A percentile compares a stretch with the other conserved stretches of the same genome.
Evolutionary conservation across 2,797 vertebrate genomes (phyloP).

Genomic region (Pseudopleuronectes americanus): DNA sequence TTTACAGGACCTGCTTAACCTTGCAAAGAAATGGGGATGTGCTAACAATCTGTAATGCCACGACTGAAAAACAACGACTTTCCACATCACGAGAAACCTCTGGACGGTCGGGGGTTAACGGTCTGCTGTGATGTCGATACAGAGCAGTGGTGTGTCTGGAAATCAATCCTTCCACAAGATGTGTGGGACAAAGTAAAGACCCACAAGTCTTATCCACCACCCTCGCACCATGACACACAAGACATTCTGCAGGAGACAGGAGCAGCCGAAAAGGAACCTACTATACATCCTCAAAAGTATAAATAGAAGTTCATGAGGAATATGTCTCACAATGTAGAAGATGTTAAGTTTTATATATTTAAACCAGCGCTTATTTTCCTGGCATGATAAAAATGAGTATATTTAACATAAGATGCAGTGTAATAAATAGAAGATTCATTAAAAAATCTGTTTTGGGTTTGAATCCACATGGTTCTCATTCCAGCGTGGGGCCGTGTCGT

Average conservation of each 20-base stretch:
- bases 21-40: conserved; percentile 1
- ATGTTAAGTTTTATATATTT: not conserved
- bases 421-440: too few species aligned
- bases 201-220: conserved; percentile 12
- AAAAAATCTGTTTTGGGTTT: not conserved
- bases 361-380: not conserved
- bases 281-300: not conserved
- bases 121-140: not conserved
- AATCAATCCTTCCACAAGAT: conserved; percentile 15
- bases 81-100: conserved; percentile 14
- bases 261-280: not conserved
- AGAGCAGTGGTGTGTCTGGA: not conserved
- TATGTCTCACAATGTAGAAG: not conserved
- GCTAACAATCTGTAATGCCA: not conserved
- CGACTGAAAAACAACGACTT: conserved; percentile 8
- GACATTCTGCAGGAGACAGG: not conserved
- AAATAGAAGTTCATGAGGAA: not conserved
- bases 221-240: conserved; percentile 11
- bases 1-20: not conserved
- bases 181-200: conserved; percentile 9
- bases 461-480: conserved; percentile 42
- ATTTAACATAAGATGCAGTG: not conserved
- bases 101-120: not conserved
- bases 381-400: not conserved
- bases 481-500: conserved; percentile 13